Base-by-base conservation (phyloP, 2,797 vertebrate species). In the Poeciliopsis infans region DNA sequence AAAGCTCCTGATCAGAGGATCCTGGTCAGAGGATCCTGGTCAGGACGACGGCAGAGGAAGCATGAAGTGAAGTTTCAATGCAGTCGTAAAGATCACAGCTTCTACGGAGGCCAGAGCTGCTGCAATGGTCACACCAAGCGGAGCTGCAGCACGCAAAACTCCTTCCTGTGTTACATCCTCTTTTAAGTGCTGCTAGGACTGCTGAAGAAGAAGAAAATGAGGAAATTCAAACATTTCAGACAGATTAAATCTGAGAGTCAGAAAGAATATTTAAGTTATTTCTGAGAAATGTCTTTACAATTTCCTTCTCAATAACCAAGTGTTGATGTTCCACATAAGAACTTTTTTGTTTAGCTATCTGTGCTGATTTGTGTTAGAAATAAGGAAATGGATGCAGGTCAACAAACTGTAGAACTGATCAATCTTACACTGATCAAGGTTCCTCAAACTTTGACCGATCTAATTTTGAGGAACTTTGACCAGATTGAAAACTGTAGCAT, bases 1-100 rank as follows among this genome's bases (percentile, higher is more conserved):
- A 92, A 92, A 87, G 88, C 23, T 83, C 70, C 90, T 93, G 92
- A 92, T 94, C 91, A 88, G 79, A 45, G 53, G 51, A 41, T 74
- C 76, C 78, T 77, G 77, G 49, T 74, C 75, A 82, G 80, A 45
- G 53, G 51, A 41, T 74, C 76, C 78, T 77, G 77, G 49, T 74
- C 75, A 82, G 80, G 82, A 87, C 69, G 83, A 85, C 76, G 79
- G 78, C 85, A 89, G 76, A 72, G 80, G 79, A 85, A 89, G 77
- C 70, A 88, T 83, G 81, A 73, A 74, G 69, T 18, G 59, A 61
- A 79, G 84, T 85, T 92, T 91, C 88, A 89, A 75, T 75, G 73
- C 2, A 46, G 82, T 89, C 78, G 55, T 92, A 90, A 93, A 92
- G 82, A 88, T 89, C 82, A 86, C 80, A 91, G 85, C 86, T 70